Percentiles rank a stretch among this genome's conserved stretches.
These are phyloP conservation scores for Pararge aegeria DNA, from an alignment of 1,140 invertebrate genomes.

Conservation along the genomic window DNA sequence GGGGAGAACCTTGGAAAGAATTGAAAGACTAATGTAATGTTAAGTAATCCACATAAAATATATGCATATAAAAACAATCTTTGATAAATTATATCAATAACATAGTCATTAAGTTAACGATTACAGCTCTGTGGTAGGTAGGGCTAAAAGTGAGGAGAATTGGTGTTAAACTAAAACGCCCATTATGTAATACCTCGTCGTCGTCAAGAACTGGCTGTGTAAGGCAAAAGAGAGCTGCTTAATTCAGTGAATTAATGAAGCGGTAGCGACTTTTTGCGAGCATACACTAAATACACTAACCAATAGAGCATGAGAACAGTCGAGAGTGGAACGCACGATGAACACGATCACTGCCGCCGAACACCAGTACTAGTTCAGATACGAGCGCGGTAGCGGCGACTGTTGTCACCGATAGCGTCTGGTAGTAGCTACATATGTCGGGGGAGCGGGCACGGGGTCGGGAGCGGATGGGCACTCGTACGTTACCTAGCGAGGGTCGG, in stretches of 20 bases:
- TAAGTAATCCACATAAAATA: too few relatives aligned
- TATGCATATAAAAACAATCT: too few relatives aligned
- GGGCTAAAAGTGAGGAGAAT: conserved; percentile 17
- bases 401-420: conserved; percentile 44
- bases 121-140: background rate
- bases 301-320: conserved; percentile 74
- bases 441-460: conserved; percentile 29
- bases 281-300: conserved; percentile 52
- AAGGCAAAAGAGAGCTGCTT: conserved; percentile 25
- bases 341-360: conserved; percentile 46
- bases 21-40: conserved; percentile 3
- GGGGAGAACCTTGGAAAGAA: background rate
- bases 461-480: conserved; percentile 32
- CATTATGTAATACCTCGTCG: conserved; percentile 58
- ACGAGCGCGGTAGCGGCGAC: conserved; percentile 23
- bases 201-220: conserved; percentile 35
- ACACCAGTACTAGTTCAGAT: conserved; percentile 46
- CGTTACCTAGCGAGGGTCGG: conserved; percentile 50
- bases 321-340: conserved; percentile 71
- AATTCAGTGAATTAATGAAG: conserved; percentile 27
- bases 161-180: conserved; percentile 25
- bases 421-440: conserved; percentile 55
- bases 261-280: conserved; percentile 17
- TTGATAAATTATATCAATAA: background rate
- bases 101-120: background rate